These are phyloP conservation scores for Amiota communis DNA, from an alignment of 2,888 invertebrate genomes.

Conservation along the genomic window DNA sequence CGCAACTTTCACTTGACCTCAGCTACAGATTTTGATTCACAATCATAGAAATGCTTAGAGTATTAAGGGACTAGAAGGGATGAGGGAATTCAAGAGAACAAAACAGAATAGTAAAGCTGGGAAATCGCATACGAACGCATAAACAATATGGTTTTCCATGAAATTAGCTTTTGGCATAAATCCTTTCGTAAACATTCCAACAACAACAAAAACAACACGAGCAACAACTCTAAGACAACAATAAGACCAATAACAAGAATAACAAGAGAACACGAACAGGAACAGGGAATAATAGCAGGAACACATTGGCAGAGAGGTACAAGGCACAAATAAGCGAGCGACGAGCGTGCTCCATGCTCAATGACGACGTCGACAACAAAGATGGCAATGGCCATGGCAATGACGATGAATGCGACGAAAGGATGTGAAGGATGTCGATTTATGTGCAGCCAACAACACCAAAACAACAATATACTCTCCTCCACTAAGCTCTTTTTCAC, in stretches of 20 bases:
- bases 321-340: slow-evolving; percentile 32
- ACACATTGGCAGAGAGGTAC: slow-evolving; percentile 11
- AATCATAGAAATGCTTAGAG: no score
- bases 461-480: neutral
- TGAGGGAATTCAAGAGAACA: no score
- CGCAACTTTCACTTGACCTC: slow-evolving; percentile 55
- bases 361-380: neutral
- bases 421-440: no score
- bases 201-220: slow-evolving; percentile 20
- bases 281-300: neutral
- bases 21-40: slow-evolving; percentile 27
- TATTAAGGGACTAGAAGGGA: no score
- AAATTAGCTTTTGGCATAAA: slow-evolving; percentile 67
- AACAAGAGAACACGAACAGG: neutral
- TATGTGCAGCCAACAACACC: no score
- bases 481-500: neutral
- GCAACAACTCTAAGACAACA: slow-evolving; percentile 27
- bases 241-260: slow-evolving; percentile 14
- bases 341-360: neutral
- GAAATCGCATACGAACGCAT: slow-evolving; percentile 15
- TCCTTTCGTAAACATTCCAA: slow-evolving; percentile 60
- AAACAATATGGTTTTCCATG: slow-evolving; percentile 65
- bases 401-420: neutral
- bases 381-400: neutral
- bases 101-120: no score